Percentiles rank a stretch among this genome's conserved stretches.
Evolutionary conservation across 2,113 vertebrate species (phyloP).

Genomic region (Antechinus flavipes): DNA sequence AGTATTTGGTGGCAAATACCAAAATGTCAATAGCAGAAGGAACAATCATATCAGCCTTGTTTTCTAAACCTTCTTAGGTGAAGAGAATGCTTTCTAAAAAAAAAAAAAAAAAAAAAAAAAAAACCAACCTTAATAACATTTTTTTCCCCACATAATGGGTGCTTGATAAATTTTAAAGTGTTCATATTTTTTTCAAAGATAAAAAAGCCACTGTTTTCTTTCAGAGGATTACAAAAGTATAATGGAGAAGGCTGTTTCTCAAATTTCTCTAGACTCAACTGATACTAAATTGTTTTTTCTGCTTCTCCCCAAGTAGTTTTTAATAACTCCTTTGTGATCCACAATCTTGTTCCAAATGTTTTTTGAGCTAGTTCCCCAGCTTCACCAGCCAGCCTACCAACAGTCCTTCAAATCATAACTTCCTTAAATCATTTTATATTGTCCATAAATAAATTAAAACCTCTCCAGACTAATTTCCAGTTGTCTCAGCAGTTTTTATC

Average conservation of each 20-base stretch:
- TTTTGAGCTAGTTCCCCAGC: background rate
- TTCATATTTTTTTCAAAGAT: background rate
- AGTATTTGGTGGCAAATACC: background rate
- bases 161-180: background rate
- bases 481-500: too few relatives aligned
- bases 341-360: background rate
- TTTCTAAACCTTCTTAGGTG: background rate
- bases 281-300: background rate
- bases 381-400: background rate
- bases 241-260: background rate
- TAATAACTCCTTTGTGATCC: background rate
- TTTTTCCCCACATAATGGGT: background rate
- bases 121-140: background rate
- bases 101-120: too few relatives aligned
- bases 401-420: background rate
- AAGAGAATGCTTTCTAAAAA: background rate
- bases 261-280: background rate
- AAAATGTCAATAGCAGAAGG: background rate
- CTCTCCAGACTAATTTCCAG: too few relatives aligned
- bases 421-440: background rate
- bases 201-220: conserved; percentile 13
- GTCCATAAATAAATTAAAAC: background rate
- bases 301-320: background rate
- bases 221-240: background rate
- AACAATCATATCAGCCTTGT: background rate